These are phyloP conservation scores for Nesidiocoris tenuis DNA, from an alignment of 2,888 invertebrate species.

Conservation along the genomic window DNA sequence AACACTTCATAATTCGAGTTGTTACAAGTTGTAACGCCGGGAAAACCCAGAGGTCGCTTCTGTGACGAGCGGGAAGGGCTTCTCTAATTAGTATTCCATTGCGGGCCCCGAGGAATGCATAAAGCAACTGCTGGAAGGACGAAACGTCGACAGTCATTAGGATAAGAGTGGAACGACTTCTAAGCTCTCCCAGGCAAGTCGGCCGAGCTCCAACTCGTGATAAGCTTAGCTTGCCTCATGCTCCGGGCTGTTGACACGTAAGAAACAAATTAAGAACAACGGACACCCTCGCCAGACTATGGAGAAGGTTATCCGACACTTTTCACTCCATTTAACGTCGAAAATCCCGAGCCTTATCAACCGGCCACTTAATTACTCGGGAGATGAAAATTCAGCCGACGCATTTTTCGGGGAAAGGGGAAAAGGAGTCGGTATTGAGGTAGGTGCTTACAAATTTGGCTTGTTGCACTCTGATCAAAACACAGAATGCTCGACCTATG, in stretches of 20 bases:
- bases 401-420: too few species aligned
- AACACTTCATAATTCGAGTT: slow-evolving; percentile 43
- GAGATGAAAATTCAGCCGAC: neutral
- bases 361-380: neutral
- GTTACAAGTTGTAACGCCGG: slow-evolving; percentile 39
- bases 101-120: slow-evolving; percentile 20
- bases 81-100: slow-evolving; percentile 42
- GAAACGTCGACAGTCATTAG: slow-evolving; percentile 27
- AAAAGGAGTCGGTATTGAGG: too few species aligned
- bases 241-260: slow-evolving; percentile 9
- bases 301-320: neutral
- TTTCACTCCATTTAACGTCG: neutral
- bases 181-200: slow-evolving; percentile 8
- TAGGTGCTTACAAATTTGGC: too few species aligned
- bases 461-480: too few species aligned
- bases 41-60: neutral
- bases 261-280: slow-evolving; percentile 22
- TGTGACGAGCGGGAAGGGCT: neutral
- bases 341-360: neutral
- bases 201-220: slow-evolving; percentile 14
- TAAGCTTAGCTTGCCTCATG: slow-evolving; percentile 12
- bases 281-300: neutral
- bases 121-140: slow-evolving; percentile 20
- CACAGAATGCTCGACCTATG: too few species aligned
- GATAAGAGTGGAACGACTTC: slow-evolving; percentile 26